Conservation (phyloP, 30 jellyfish, hydroid and myxozoan species). For the Morbakka virulenta region DNA sequence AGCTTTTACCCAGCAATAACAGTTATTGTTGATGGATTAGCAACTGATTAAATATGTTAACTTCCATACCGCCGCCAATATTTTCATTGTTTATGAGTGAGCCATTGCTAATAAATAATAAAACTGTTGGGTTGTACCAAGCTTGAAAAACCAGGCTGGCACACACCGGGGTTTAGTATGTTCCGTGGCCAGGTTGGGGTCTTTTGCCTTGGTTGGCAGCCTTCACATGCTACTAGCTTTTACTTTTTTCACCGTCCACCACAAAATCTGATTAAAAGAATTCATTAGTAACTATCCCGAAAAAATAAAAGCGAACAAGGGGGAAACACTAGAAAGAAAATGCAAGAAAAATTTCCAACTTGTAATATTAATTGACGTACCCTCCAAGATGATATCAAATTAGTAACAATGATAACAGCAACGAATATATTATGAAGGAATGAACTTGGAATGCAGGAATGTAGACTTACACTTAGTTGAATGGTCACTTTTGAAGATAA, state of each 20-base stretch:
- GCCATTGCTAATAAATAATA: too few relatives aligned
- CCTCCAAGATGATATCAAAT: neutral
- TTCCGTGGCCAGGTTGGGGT: conserved; percentile 11
- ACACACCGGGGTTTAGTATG: too few relatives aligned
- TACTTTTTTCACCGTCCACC: neutral
- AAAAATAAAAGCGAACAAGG: neutral
- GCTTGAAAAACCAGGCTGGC: too few relatives aligned
- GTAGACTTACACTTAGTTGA: neutral
- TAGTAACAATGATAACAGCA: neutral
- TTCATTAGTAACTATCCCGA: neutral
- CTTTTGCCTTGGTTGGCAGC: too few relatives aligned
- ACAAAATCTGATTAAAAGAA: neutral
- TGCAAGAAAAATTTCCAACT: too few relatives aligned
- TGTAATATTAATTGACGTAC: neutral
- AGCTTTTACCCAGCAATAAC: too few relatives aligned
- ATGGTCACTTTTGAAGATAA: neutral
- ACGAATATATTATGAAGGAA: neutral
- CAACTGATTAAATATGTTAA: too few relatives aligned
- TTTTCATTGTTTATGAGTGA: too few relatives aligned
- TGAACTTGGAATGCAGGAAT: neutral
- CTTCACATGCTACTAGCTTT: conserved; percentile 6
- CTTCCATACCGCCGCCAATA: too few relatives aligned
- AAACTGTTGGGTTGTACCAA: too few relatives aligned
- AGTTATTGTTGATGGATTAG: too few relatives aligned
- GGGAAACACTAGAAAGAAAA: neutral